Evolutionary conservation across 1,140 invertebrate genomes (phyloP), one percentile per base, ranked within the genome.

Genomic region (Gryllus bimaculatus): DNA sequence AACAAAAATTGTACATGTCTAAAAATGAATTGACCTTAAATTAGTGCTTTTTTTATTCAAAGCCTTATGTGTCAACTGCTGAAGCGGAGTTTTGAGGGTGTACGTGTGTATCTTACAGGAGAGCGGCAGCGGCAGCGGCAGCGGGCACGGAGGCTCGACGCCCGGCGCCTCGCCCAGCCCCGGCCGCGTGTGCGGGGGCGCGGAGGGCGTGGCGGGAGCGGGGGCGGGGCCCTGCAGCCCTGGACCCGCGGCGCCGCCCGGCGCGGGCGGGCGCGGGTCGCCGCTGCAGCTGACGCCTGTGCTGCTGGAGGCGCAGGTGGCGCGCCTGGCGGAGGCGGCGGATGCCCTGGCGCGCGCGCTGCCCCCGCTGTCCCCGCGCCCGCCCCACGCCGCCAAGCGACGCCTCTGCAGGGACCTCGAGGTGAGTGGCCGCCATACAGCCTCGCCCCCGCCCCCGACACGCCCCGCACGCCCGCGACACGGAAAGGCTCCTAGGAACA

Each of bases 401-500:
- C 95, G 95, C 84, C 93, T 96, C 82, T 96, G 93, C 83, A 95
- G 95, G 86, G 96, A 98, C 83, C 87, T 98, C 80, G 95, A 98
- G 88, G 92, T 94, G 84, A 85, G 85, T n/a, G 21, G 7, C 5
- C 26, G 1, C 26, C 26, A 5, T 5, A 2, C 26, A 1, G 26
- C 26, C 26, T 5, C 26, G 26, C 1, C 26, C 26, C 26, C 26
- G 26, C 26, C 1, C 26, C 1, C 26, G 26, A 1, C 26, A 5
- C 26, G 1, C 26, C 26, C 5, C 26, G 1, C 26, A 1, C 26
- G 26, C 26, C 26, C 26, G 1, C 26, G 26, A 39, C 26, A 39
- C 26, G 26, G n/a, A n/a, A n/a, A n/a, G n/a, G n/a, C n/a, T n/a
- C n/a, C n/a, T n/a, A n/a, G n/a, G n/a, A n/a, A n/a, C n/a, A 39